Conservation (phyloP, 2,797 vertebrate species). For the Oryzias sinensis region DNA sequence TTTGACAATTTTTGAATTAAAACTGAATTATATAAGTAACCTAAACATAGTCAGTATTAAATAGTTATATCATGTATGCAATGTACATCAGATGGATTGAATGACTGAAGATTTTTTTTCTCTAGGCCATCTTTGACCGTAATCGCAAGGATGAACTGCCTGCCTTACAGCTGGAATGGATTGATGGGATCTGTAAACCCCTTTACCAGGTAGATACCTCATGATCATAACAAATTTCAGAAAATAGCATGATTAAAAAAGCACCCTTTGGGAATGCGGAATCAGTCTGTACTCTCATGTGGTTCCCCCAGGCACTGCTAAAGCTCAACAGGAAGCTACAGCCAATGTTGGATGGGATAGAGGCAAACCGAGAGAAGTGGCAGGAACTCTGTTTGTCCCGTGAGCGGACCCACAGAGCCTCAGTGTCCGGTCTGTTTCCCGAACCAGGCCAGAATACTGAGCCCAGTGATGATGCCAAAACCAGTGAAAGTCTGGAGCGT, state of each 20-base stretch:
- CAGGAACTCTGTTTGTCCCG: conserved; percentile 74
- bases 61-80: background rate
- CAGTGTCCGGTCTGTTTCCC: conserved; percentile 40
- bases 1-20: too few relatives aligned
- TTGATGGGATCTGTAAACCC: conserved; percentile 79
- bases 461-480: conserved; percentile 16
- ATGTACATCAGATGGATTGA: background rate
- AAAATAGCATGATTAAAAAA: background rate
- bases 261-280: background rate
- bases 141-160: conserved; percentile 84
- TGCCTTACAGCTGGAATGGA: conserved; percentile 75
- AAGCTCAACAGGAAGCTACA: conserved; percentile 80
- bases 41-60: too few relatives aligned
- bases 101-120: conserved; percentile 24
- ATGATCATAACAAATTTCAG: background rate
- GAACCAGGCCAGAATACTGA: conserved; percentile 36
- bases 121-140: conserved; percentile 83
- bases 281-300: background rate
- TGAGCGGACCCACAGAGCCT: conserved; percentile 55
- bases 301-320: conserved; percentile 64
- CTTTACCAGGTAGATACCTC: conserved; percentile 71
- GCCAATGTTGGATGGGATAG: conserved; percentile 79
- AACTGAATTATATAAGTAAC: too few relatives aligned
- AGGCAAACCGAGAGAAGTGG: conserved; percentile 79
- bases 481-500: conserved; percentile 18